Conservation (phyloP, 2,113 vertebrate species). For the crab-eating macaque (Macaca fascicularis) region DNA sequence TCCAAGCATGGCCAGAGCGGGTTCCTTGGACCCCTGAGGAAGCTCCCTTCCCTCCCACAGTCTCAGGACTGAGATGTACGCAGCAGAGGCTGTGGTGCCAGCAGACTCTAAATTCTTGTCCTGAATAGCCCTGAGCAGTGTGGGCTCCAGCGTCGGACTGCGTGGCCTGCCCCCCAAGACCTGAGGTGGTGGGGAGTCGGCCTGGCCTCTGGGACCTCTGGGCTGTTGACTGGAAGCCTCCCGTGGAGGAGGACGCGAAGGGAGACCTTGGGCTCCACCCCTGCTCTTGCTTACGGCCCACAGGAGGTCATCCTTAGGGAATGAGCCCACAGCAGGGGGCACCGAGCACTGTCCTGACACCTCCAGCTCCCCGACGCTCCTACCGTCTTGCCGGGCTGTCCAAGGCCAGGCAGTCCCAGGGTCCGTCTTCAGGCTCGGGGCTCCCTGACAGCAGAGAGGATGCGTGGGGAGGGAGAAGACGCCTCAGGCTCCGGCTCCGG, state of each 20-base stretch:
- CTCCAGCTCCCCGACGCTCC: background rate
- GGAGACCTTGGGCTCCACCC: background rate
- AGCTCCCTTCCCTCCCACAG: rapidly evolving
- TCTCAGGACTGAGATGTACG: background rate
- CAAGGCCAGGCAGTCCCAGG: background rate
- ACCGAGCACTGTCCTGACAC: background rate
- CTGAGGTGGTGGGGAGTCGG: rapidly evolving
- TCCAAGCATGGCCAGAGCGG: background rate
- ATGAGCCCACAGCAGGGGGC: background rate
- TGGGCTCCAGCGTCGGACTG: background rate
- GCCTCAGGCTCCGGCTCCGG: background rate
- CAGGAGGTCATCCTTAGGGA: background rate
- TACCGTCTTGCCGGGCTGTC: background rate
- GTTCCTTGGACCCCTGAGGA: background rate
- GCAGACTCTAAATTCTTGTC: background rate
- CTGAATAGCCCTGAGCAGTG: background rate
- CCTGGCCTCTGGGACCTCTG: background rate
- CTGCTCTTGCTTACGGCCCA: background rate
- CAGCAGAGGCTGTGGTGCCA: background rate
- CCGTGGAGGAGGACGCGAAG: too few species aligned
- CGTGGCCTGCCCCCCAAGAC: rapidly evolving
- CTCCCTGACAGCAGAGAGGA: too few species aligned
- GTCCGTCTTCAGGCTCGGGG: background rate
- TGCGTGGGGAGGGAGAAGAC: background rate
- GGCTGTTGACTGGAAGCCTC: background rate